A percentile compares a stretch with the other conserved stretches of the same genome.
phyloP scores from a whole-genome alignment of 2,113 vertebrate genomes.

The Cettia cetti region DNA sequence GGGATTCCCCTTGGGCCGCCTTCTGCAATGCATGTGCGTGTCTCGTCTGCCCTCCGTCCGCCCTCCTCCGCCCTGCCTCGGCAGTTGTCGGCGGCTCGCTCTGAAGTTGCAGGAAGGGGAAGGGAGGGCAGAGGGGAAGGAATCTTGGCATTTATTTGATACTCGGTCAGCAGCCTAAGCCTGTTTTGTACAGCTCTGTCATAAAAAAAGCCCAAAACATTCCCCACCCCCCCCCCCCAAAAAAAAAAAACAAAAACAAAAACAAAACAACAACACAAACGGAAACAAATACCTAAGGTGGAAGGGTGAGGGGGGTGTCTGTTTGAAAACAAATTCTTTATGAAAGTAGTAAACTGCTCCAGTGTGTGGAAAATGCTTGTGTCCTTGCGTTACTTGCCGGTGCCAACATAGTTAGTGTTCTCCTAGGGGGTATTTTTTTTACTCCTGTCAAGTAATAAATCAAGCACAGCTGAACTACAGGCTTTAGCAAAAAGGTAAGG shows the following conservation, averaged over 20 bases:
- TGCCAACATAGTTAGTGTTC: not conserved
- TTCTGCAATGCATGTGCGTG: not conserved
- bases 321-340: not conserved
- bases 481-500: not conserved
- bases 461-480: not conserved
- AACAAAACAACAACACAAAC: not conserved
- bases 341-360: not conserved
- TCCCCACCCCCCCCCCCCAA: not conserved
- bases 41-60: not conserved
- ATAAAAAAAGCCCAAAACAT: not conserved
- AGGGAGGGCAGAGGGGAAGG: not conserved
- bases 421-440: not conserved
- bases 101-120: not conserved
- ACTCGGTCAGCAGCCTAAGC: not conserved
- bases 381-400: not conserved
- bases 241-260: not conserved
- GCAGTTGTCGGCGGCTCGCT: not conserved
- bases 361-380: not conserved
- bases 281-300: accelerated
- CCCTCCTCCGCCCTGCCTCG: not conserved
- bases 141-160: slow-evolving; percentile 15
- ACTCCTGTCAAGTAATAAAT: not conserved
- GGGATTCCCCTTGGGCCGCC: not conserved
- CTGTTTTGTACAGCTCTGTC: not conserved
- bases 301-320: not conserved